Evolutionary conservation across 2,888 invertebrate species (phyloP).

Genomic region (Ophraella communa): DNA sequence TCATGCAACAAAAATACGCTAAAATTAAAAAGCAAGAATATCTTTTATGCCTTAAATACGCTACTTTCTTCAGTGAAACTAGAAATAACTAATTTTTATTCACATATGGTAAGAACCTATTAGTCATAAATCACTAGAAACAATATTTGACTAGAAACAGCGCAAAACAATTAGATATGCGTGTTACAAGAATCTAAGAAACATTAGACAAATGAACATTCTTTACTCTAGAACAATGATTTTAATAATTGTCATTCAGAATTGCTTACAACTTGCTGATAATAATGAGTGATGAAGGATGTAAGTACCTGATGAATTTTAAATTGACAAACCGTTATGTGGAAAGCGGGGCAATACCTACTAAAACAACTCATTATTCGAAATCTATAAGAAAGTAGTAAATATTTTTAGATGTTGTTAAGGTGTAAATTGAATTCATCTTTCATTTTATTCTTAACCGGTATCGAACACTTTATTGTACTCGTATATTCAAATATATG

Average conservation of each 20-base stretch:
- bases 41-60: too few species aligned
- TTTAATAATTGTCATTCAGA: not conserved
- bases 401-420: not conserved
- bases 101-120: too few species aligned
- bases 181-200: not conserved
- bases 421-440: too few species aligned
- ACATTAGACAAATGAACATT: too few species aligned
- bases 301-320: not conserved
- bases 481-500: too few species aligned
- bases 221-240: not conserved
- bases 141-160: not conserved
- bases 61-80: too few species aligned
- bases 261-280: not conserved
- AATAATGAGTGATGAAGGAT: not conserved
- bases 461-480: too few species aligned
- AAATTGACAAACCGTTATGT: not conserved
- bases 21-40: too few species aligned
- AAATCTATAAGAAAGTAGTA: not conserved
- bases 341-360: not conserved
- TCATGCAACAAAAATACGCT: too few species aligned
- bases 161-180: not conserved
- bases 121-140: too few species aligned
- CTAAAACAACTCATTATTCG: not conserved
- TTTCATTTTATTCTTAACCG: too few species aligned
- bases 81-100: too few species aligned